phyloP scores from a whole-genome alignment of 2,113 vertebrate genomes.

The Notothenia coriiceps region DNA sequence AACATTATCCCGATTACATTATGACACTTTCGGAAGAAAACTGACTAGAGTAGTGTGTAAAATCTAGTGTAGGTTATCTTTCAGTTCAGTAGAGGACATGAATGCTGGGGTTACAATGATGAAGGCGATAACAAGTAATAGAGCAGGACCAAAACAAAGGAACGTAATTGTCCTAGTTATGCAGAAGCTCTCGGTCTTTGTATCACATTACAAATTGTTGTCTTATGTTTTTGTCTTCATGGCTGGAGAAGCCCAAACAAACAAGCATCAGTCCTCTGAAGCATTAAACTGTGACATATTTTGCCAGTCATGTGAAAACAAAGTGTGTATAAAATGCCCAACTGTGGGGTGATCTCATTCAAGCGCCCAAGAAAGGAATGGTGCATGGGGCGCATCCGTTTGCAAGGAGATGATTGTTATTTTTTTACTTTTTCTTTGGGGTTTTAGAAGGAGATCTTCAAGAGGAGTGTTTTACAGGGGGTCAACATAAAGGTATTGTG shows the following conservation, averaged over 20 bases:
- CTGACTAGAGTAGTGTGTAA: neutral
- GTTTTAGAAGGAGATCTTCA: no score
- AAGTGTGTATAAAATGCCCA: conserved; percentile 69
- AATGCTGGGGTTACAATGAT: neutral
- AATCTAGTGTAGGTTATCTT: neutral
- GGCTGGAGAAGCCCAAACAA: conserved; percentile 71
- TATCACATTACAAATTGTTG: conserved; percentile 57
- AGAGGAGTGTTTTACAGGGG: no score
- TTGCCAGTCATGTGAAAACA: conserved; percentile 80
- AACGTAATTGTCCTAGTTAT: neutral
- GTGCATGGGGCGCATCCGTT: neutral
- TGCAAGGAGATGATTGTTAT: neutral
- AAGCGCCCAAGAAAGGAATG: conserved; percentile 23
- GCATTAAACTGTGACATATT: conserved; percentile 79
- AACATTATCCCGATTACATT: neutral
- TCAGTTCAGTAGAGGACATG: neutral
- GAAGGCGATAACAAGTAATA: neutral
- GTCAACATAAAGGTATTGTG: no score
- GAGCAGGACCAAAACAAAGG: neutral
- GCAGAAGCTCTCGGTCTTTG: conserved; percentile 18
- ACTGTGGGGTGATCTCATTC: conserved; percentile 31
- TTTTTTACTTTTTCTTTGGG: neutral
- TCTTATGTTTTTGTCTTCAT: conserved; percentile 70
- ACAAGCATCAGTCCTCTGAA: conserved; percentile 64
- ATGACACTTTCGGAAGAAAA: neutral